These are phyloP conservation scores for Prionailurus bengalensis DNA, from an alignment of 2,113 vertebrate species.

Conservation along the genomic window DNA sequence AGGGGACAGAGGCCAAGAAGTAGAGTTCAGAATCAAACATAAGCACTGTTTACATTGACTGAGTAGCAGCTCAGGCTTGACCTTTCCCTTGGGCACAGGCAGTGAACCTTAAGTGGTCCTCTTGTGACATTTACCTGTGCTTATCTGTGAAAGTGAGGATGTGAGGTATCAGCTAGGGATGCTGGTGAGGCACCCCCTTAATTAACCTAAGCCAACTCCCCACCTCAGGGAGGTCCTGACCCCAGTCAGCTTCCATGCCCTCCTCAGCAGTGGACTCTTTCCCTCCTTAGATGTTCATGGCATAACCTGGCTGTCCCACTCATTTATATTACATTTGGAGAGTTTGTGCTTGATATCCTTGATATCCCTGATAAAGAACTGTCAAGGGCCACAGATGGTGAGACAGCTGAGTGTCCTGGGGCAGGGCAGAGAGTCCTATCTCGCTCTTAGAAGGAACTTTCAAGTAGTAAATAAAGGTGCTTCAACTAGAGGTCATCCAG, in stretches of 20 bases:
- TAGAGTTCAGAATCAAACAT: neutral
- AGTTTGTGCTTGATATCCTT: neutral
- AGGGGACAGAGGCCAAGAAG: neutral
- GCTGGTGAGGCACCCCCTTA: neutral
- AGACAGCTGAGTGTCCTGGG: neutral
- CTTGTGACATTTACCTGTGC: neutral
- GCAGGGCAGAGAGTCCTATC: fast-evolving
- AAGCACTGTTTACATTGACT: fast-evolving
- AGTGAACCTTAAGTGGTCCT: no score
- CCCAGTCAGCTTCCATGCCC: no score
- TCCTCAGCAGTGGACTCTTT: neutral
- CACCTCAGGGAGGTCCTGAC: neutral
- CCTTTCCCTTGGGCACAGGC: neutral
- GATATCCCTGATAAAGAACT: neutral
- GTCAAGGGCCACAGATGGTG: fast-evolving
- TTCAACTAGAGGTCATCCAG: fast-evolving
- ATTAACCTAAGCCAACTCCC: no score
- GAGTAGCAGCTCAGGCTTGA: fast-evolving
- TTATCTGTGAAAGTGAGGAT: fast-evolving
- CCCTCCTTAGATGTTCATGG: no score
- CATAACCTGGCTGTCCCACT: fast-evolving
- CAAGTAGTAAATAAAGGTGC: neutral
- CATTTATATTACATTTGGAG: neutral
- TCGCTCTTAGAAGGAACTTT: neutral
- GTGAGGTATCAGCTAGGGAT: neutral